A percentile compares a stretch with the other conserved stretches of the same genome.
Conservation (phyloP, 2,113 vertebrate genomes). For the Morone saxatilis region DNA sequence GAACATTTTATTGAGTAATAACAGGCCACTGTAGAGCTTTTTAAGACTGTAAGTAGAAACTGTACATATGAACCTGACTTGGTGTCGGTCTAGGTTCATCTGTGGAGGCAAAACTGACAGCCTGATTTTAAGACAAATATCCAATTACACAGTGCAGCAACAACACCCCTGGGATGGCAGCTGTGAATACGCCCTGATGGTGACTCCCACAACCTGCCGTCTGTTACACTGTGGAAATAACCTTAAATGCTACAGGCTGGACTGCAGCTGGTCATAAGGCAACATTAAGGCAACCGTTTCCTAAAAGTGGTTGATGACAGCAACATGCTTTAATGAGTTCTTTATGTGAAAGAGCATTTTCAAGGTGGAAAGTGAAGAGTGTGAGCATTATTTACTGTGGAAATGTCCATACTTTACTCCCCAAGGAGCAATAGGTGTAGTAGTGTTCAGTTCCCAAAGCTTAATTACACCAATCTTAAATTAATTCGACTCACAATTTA, state of each 20-base stretch:
- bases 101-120: constrained; percentile 31
- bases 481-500: constrained; percentile 74
- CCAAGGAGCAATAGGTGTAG: constrained; percentile 57
- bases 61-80: constrained; percentile 5
- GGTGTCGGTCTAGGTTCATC: constrained; percentile 5
- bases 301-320: constrained; percentile 49
- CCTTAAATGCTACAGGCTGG: constrained; percentile 53
- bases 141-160: constrained; percentile 47
- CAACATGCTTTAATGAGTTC: constrained; percentile 55
- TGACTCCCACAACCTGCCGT: constrained; percentile 45
- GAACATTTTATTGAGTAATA: neutral
- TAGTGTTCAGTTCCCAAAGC: constrained; percentile 44
- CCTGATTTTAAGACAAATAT: constrained; percentile 58
- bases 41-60: constrained; percentile 13
- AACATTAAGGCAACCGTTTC: constrained; percentile 31
- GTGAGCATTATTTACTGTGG: constrained; percentile 59
- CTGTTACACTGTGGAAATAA: constrained; percentile 54
- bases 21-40: neutral
- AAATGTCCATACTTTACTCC: constrained; percentile 41
- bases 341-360: constrained; percentile 47
- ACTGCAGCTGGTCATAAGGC: constrained; percentile 51
- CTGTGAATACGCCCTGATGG: constrained; percentile 52
- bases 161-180: constrained; percentile 59
- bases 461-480: constrained; percentile 77
- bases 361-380: constrained; percentile 58